phyloP scores from a whole-genome alignment of 2,797 vertebrate genomes.

The Falco naumanni region DNA sequence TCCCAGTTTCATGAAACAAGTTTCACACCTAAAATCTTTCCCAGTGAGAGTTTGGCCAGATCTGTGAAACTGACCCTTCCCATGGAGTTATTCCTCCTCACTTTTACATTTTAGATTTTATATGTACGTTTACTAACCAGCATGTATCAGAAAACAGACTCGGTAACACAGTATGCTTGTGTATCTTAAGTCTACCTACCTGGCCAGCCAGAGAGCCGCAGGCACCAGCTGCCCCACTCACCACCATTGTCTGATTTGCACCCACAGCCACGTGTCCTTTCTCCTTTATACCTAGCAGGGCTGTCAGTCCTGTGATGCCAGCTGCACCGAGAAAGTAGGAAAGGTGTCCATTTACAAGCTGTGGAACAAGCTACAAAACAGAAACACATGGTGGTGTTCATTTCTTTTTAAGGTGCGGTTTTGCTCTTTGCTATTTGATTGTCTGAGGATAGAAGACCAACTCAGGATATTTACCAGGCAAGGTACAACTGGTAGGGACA shows the following conservation, averaged over 20 bases:
- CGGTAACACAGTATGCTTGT: background rate
- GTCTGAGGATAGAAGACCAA: background rate
- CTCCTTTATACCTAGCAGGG: slow-evolving; percentile 88
- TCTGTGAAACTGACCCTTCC: background rate
- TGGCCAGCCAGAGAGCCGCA: slow-evolving; percentile 95
- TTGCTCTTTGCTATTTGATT: background rate
- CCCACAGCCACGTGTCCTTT: slow-evolving; percentile 87
- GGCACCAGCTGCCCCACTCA: slow-evolving; percentile 93
- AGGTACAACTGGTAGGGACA: background rate
- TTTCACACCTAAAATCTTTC: background rate
- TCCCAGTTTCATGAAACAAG: background rate
- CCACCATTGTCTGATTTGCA: slow-evolving; percentile 92
- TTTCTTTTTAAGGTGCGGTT: background rate
- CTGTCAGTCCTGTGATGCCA: slow-evolving; percentile 90
- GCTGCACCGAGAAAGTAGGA: slow-evolving; percentile 92
- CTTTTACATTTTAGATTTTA: background rate
- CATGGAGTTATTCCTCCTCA: background rate
- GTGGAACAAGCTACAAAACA: slow-evolving; percentile 82
- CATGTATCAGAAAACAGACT: background rate
- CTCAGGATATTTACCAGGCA: background rate
- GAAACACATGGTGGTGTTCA: background rate
- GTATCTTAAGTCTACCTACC: slow-evolving; percentile 73
- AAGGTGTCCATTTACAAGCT: slow-evolving; percentile 85
- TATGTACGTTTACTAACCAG: background rate
- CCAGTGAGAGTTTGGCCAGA: background rate